Evolutionary conservation across 2,797 vertebrate species (phyloP), one percentile per base, ranked within the genome.

Genomic region (Myripristis murdjan): DNA sequence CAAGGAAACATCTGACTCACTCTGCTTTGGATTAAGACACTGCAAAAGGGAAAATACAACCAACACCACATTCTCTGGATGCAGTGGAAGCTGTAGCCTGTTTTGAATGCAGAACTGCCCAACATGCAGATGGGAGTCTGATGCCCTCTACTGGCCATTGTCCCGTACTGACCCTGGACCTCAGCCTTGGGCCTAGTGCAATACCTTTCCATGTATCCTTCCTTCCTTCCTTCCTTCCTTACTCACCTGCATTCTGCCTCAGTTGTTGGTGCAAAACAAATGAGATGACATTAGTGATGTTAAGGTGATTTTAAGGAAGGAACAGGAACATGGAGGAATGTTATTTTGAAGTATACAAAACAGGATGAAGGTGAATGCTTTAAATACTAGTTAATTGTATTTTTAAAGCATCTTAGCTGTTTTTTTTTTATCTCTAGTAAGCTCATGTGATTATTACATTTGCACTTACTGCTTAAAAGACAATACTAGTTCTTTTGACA

Each of bases 71-170:
- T 60, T 61, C 66, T 56, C 24, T 20, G 74, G 64, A 66, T 60
- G 64, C 70, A 68, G 73, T 41, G 26, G 59, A 28, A 14, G 18
- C 57, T 44, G 73, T 56, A 11, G 9, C 15, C 24, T 39, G 31
- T 1, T 44, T 53, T 51, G 28, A 18, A 63, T 51, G 23, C 64
- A 64, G 79, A 62, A 49, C 58, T 64, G 62, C 51, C 22, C 39
- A 3, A 20, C 37, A 14, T 49, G 75, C 73, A 64, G 35, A 12
- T 52, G 12, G 77, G 12, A 44, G 59, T 77, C 35, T 84, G 70
- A 67, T 56, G 88, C 89, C 91, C 89, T 87, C 91, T 91, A 69
- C 77, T 85, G 92, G 88, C 54, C 60, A 35, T 48, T 24, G 62
- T 48, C 62, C 59, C 77, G 16, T 78, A 84, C 68, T 77, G 77